Base-by-base conservation (phyloP, 2,888 invertebrate genomes). In the Thumatha senex region DNA sequence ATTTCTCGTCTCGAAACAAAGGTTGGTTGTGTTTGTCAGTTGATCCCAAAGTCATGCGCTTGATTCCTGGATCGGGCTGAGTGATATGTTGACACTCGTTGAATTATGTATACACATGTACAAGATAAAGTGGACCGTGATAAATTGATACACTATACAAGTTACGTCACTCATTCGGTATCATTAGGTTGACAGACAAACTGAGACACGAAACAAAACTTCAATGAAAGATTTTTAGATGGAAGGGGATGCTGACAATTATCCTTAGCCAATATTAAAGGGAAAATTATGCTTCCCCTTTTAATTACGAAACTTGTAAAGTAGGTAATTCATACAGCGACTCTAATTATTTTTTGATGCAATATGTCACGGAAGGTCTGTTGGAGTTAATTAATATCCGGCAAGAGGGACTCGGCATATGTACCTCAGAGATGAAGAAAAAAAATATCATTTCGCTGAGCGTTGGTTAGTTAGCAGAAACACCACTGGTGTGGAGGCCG, bases 381-480 rank as follows among this genome's bases (percentile, higher is more conserved):
- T 67, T 54, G 53, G 63, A 79, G 82, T 83, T 85, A 83, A 86
- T 88, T 86, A 86, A 86, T 87, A 86, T 86, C 82, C 76, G 75
- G 72, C 65, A 71, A 72, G 73, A 68, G 72, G 68, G 67, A 70
- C 65, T 61, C 62, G 61, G 64, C 56, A 71, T 67, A 69, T 70
- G 66, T 69, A 70, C 63, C 66, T 65, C 57, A 67, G 63, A 63
- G 65, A 48, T 66, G 63, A 75, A 76, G 78, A 77, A 84, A 85
- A 24, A 53, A 86, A 86, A 85, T 82, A 81, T 74, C 61, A 78
- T 82, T 81, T 61, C 69, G 77, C 74, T 73, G 76, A 78, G 75
- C 78, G 71, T 67, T 72, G 77, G 84, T 85, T 85, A 84, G 83
- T 85, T 87, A 84, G 81, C 76, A 78, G 80, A 80, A 78, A 80